These are phyloP conservation scores for Pharmacophagus antenor DNA, from an alignment of 2,888 invertebrate genomes.

Conservation along the genomic window DNA sequence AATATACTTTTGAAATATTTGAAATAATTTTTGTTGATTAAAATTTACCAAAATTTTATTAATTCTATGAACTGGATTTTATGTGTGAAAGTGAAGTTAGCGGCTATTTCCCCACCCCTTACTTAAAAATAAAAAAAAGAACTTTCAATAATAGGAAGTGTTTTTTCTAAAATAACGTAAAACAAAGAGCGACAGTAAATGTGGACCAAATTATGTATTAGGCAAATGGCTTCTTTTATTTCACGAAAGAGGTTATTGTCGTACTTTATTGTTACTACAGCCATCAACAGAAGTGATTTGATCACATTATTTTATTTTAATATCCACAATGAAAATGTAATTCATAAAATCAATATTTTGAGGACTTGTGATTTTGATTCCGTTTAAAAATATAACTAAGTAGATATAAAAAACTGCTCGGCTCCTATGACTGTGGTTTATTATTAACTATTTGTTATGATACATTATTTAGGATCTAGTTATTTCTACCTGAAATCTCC, in stretches of 20 bases:
- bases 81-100: too few species aligned
- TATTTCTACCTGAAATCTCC: too few species aligned
- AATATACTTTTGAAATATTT: too few species aligned
- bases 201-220: conserved; percentile 19
- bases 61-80: too few species aligned
- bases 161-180: neutral
- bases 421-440: too few species aligned
- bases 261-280: conserved; percentile 10
- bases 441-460: too few species aligned
- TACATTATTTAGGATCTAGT: too few species aligned
- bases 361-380: too few species aligned
- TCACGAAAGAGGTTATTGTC: conserved; percentile 18
- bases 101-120: neutral
- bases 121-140: neutral
- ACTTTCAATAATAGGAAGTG: conserved; percentile 11
- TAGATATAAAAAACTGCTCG: too few species aligned
- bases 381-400: too few species aligned
- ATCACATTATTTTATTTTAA: neutral
- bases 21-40: too few species aligned
- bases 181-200: conserved; percentile 15
- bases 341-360: neutral
- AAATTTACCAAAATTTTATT: too few species aligned
- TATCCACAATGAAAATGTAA: neutral
- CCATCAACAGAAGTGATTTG: neutral
- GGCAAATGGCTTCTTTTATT: conserved; percentile 19